Evolutionary conservation across 53 echinoderm and acorn worm genomes (phyloP).

Genomic region (Apostichopus leukothele): DNA sequence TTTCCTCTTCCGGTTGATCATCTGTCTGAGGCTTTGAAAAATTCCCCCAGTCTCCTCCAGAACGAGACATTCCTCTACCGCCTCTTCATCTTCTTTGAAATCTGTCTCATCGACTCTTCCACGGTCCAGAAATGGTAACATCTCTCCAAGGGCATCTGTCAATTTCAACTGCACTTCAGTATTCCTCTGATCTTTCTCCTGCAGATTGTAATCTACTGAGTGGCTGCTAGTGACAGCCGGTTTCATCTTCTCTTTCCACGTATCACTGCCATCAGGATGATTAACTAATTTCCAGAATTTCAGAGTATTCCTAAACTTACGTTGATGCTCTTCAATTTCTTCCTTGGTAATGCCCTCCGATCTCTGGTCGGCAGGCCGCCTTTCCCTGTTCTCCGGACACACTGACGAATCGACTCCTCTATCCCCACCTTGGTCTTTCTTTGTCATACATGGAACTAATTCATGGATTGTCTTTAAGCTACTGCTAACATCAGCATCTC

Average conservation of each 20-base stretch:
- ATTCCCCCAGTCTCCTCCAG: background rate
- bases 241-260: too few species aligned
- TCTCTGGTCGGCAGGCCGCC: background rate
- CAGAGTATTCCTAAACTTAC: background rate
- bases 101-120: background rate
- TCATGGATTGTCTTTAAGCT: background rate
- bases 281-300: background rate
- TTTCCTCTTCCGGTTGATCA: slow-evolving; percentile 6
- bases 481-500: background rate
- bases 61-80: background rate
- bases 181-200: background rate
- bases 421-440: background rate
- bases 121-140: background rate
- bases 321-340: background rate
- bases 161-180: background rate
- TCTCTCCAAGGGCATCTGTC: background rate
- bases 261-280: background rate
- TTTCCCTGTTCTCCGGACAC: background rate
- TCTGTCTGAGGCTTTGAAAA: background rate
- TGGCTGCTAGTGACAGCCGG: too few species aligned
- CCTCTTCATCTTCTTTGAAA: background rate
- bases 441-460: background rate
- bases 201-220: background rate
- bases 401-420: background rate
- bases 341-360: background rate